These are phyloP conservation scores for Rugalucina vietnamica DNA, from an alignment of 2,888 invertebrate genomes.

Conservation along the genomic window DNA sequence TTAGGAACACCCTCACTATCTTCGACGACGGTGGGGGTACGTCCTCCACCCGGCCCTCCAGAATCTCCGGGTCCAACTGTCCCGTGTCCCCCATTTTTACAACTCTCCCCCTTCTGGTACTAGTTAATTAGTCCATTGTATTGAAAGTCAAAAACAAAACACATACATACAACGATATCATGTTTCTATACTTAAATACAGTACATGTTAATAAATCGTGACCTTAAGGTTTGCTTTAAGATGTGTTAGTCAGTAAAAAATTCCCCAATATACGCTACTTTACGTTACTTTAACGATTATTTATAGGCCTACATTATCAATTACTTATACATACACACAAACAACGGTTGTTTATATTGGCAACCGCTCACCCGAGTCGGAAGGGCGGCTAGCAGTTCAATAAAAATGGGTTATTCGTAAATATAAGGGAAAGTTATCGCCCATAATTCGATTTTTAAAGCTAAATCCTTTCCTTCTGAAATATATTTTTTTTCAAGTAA, in stretches of 20 bases:
- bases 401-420: no score
- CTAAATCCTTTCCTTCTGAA: no score
- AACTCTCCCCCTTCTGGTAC: neutral
- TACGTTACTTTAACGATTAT: neutral
- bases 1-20: slow-evolving; percentile 59
- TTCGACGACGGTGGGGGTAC: slow-evolving; percentile 41
- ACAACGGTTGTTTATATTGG: neutral
- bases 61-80: slow-evolving; percentile 23
- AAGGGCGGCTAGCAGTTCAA: no score
- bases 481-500: no score
- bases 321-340: neutral
- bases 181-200: neutral
- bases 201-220: neutral
- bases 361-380: neutral
- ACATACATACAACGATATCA: neutral
- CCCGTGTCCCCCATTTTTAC: neutral
- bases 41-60: slow-evolving; percentile 52
- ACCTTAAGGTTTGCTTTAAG: neutral
- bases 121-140: neutral
- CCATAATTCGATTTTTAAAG: no score
- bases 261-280: neutral
- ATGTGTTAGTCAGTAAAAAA: no score
- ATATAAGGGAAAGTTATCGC: no score
- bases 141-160: neutral
- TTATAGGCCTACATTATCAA: neutral